phyloP scores from a whole-genome alignment of 2,797 vertebrate genomes.

The Pelobates cultripes region DNA sequence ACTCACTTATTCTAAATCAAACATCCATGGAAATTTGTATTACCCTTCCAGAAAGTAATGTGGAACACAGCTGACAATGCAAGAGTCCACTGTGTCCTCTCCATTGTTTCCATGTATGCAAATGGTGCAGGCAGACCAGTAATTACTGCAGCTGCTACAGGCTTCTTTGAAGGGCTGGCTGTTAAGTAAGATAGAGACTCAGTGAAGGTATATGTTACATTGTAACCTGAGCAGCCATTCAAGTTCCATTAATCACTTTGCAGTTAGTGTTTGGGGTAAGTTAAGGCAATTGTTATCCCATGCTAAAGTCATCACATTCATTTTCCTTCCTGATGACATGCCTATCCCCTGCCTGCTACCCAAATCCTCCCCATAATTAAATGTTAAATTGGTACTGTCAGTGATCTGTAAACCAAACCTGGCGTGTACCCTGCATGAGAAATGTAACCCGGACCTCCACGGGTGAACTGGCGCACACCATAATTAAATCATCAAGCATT shows the following conservation, averaged over 20 bases:
- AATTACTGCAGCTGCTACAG: conserved; percentile 74
- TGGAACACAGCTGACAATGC: no score
- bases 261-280: conserved; percentile 70
- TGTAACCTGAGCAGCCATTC: conserved; percentile 81
- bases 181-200: conserved; percentile 87
- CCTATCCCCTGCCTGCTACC: conserved; percentile 67
- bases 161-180: conserved; percentile 80
- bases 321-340: conserved; percentile 59
- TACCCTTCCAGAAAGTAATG: no score
- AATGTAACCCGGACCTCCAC: conserved; percentile 80
- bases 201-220: conserved; percentile 78
- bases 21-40: no score
- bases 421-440: conserved; percentile 80
- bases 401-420: conserved; percentile 84
- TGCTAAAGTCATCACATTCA: conserved; percentile 76
- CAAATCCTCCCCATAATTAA: conserved; percentile 80
- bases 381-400: conserved; percentile 80
- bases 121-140: conserved; percentile 64
- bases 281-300: conserved; percentile 70
- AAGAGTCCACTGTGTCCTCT: not conserved
- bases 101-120: conserved; percentile 14
- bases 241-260: conserved; percentile 80
- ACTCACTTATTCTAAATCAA: no score
- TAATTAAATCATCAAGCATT: conserved; percentile 95
- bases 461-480: conserved; percentile 87